Evolutionary conservation across 2,113 vertebrate genomes (phyloP), one percentile per base, ranked within the genome.

Genomic region (Arenaria interpres): DNA sequence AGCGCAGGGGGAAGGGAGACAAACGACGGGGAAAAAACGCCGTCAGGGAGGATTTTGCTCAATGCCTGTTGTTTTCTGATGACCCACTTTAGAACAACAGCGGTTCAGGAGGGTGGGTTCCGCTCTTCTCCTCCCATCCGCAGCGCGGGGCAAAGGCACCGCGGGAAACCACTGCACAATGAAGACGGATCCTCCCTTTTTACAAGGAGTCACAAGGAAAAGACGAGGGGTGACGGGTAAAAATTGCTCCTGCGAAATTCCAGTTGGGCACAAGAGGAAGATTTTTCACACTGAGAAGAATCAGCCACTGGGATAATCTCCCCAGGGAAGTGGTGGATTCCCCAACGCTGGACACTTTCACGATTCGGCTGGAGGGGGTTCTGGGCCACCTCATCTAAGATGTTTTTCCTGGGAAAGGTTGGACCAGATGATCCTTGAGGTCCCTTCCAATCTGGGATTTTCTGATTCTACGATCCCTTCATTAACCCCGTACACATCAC

Each of bases 41-140:
- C 14, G 1, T 15, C 32, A 27, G 51, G 81, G 48, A 90, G 56
- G 76, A 35, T 46, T 53, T 46, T 86, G 69, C 76, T 77, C 56
- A 5, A 5, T 9, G 69, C 28, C 28, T 32, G 37, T 28, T 93
- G 57, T 76, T 90, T 86, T 41, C 30, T 12, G 0, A 8, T 66
- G 76, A 76, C 88, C 71, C 82, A 35, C 60, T 86, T 90, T 82
- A 53, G 24, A 81, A 35, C 56, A 71, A 13, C n/a, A 24, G 62
- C 37, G 19, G 4, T 35, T 53, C 5, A 18, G 32, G 25, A 27
- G 23, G 39, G 30, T 1, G 30, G 51, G 51, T 46, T 79, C 51
- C 0, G 4, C 51, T 35, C 50, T 14, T 23, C 39, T 23, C 59
- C 33, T 35, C 62, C 4, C 1, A 41, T 5, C 50, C 0, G 1